phyloP scores from a whole-genome alignment of 2,888 invertebrate species.

The Caenorhabditis plicata region DNA sequence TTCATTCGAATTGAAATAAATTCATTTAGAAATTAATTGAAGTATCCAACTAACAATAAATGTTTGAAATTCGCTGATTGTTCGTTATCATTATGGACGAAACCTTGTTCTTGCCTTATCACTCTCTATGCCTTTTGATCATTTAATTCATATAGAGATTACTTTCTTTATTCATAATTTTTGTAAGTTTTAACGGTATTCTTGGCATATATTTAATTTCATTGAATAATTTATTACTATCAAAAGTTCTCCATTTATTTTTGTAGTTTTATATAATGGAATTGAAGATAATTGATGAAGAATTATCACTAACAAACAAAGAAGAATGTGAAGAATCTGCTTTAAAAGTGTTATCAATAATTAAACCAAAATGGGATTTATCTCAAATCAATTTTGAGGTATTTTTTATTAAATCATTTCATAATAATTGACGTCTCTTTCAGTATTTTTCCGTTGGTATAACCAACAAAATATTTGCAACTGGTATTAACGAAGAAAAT shows the following conservation, averaged over 20 bases:
- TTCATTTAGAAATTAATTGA: too few relatives aligned
- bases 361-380: constrained; percentile 40
- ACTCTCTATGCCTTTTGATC: too few relatives aligned
- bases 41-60: too few relatives aligned
- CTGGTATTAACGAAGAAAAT: constrained; percentile 25
- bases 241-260: constrained; percentile 1
- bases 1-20: too few relatives aligned
- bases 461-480: constrained; percentile 62
- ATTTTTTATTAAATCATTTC: constrained; percentile 2
- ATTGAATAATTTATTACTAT: too few relatives aligned
- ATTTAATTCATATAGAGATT: too few relatives aligned
- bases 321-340: constrained; percentile 19
- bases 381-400: constrained; percentile 35
- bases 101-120: too few relatives aligned
- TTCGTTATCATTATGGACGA: too few relatives aligned
- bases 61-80: too few relatives aligned
- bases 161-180: too few relatives aligned
- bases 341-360: constrained; percentile 13
- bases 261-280: background rate
- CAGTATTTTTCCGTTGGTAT: constrained; percentile 62
- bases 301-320: constrained; percentile 9
- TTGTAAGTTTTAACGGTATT: too few relatives aligned
- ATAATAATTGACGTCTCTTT: constrained; percentile 1
- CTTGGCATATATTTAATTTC: too few relatives aligned
- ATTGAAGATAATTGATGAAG: background rate